Conservation (phyloP, 2,888 invertebrate species). For the Callyntrura sp. region DNA sequence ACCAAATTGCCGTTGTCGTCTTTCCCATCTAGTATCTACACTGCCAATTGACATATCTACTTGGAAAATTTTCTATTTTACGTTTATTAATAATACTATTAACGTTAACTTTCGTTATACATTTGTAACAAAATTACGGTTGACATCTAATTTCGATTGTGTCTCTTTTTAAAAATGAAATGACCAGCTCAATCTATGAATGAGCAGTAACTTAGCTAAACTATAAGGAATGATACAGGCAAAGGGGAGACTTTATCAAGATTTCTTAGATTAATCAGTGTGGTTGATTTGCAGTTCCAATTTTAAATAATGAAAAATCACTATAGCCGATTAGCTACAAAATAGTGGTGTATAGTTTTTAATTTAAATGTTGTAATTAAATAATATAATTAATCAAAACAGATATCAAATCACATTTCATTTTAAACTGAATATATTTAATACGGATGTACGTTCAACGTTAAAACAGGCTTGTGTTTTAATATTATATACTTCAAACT, state of each 20-base stretch:
- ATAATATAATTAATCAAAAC: slow-evolving; percentile 6
- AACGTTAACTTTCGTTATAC: too few relatives aligned
- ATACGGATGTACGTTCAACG: slow-evolving; percentile 3
- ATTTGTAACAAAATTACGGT: slow-evolving; percentile 19
- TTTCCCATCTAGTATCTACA: background rate
- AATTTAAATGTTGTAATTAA: too few relatives aligned
- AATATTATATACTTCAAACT: slow-evolving; percentile 23
- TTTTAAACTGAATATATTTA: slow-evolving; percentile 10
- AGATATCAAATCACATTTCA: slow-evolving; percentile 50
- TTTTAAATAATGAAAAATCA: too few relatives aligned
- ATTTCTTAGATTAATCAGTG: background rate
- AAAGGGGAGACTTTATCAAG: slow-evolving; percentile 3
- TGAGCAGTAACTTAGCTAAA: slow-evolving; percentile 26
- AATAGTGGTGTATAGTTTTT: too few relatives aligned
- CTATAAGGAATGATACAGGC: slow-evolving; percentile 34
- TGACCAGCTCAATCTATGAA: background rate
- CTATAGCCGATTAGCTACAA: too few relatives aligned
- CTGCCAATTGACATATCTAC: background rate
- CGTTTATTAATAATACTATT: background rate
- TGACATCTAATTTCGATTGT: slow-evolving; percentile 52
- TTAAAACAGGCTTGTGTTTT: background rate
- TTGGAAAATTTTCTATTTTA: background rate
- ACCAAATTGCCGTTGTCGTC: background rate
- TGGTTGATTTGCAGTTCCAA: too few relatives aligned
- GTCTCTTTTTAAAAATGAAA: slow-evolving; percentile 22